A percentile compares a stretch with the other conserved stretches of the same genome.
phyloP scores from a whole-genome alignment of 1,140 invertebrate genomes.

The Dendrolimus punctatus region DNA sequence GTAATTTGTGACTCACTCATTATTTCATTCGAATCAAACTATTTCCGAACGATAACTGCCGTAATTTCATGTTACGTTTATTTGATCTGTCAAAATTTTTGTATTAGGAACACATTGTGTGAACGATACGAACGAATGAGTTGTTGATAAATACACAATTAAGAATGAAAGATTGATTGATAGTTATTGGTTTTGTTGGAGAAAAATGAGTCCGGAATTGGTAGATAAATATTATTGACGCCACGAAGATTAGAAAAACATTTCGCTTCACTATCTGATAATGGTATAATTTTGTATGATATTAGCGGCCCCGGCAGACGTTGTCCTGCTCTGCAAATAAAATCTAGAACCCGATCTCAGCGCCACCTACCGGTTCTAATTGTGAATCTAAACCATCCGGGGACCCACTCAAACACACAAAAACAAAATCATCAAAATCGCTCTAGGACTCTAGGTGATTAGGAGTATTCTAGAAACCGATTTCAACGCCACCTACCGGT shows the following conservation, averaged over 20 bases:
- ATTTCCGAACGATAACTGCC: conserved; percentile 3
- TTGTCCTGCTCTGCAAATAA: too few relatives aligned
- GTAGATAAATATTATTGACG: background rate
- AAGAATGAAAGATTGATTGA: conserved; percentile 4
- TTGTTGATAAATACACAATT: conserved; percentile 3
- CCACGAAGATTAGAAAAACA: background rate
- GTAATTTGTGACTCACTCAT: conserved; percentile 5
- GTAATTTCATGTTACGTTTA: conserved; percentile 3
- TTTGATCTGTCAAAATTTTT: conserved; percentile 9
- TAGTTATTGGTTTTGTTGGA: background rate
- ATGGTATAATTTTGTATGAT: too few relatives aligned
- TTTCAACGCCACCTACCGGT: too few relatives aligned
- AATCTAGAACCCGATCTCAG: too few relatives aligned
- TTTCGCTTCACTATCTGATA: too few relatives aligned
- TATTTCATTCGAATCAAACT: conserved; percentile 5
- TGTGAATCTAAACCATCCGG: too few relatives aligned
- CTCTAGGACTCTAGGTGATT: too few relatives aligned
- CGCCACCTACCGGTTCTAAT: too few relatives aligned
- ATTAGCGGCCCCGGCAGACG: too few relatives aligned
- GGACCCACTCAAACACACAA: too few relatives aligned
- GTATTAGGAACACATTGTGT: conserved; percentile 1
- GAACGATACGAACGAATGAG: conserved; percentile 7
- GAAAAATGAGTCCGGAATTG: background rate
- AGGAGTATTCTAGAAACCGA: too few relatives aligned
- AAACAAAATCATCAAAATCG: too few relatives aligned